These are phyloP conservation scores for Nasonia vitripennis DNA, from an alignment of 1,140 invertebrate species.

Conservation along the genomic window DNA sequence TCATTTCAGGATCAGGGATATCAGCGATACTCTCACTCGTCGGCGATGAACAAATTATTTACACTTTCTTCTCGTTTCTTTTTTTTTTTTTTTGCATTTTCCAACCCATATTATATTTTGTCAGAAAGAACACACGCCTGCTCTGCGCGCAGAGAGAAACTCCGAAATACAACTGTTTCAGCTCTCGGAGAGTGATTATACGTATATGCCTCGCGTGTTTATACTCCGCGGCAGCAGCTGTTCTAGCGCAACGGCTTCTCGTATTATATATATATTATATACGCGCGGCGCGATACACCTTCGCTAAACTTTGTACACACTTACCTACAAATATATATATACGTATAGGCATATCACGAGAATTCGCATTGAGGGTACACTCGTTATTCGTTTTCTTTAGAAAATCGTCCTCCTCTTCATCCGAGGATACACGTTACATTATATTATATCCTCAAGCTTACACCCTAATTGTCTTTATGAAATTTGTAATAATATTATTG, in stretches of 20 bases:
- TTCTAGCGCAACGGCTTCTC: slow-evolving; percentile 2
- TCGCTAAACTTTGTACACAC: slow-evolving; percentile 36
- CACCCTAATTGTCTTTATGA: neutral
- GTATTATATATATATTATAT: too few species aligned
- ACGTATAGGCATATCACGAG: neutral
- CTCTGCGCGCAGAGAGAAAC: neutral
- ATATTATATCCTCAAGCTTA: neutral
- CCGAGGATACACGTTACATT: neutral
- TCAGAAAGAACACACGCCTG: neutral
- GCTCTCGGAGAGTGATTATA: neutral
- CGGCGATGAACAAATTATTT: slow-evolving; percentile 8
- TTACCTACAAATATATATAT: neutral
- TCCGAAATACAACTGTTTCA: neutral
- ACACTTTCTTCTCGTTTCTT: neutral
- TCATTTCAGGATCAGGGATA: neutral
- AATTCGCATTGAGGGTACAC: slow-evolving; percentile 23
- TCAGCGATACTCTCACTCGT: neutral
- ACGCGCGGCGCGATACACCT: neutral
- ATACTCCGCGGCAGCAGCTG: neutral
- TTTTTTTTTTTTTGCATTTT: slow-evolving; percentile 23
- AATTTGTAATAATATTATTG: neutral
- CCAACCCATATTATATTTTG: slow-evolving; percentile 6
- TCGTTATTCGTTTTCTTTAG: neutral
- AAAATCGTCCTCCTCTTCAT: neutral
- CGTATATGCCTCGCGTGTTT: neutral